phyloP scores from a whole-genome alignment of 2,888 invertebrate species.

The Ceratothoa steindachneri region DNA sequence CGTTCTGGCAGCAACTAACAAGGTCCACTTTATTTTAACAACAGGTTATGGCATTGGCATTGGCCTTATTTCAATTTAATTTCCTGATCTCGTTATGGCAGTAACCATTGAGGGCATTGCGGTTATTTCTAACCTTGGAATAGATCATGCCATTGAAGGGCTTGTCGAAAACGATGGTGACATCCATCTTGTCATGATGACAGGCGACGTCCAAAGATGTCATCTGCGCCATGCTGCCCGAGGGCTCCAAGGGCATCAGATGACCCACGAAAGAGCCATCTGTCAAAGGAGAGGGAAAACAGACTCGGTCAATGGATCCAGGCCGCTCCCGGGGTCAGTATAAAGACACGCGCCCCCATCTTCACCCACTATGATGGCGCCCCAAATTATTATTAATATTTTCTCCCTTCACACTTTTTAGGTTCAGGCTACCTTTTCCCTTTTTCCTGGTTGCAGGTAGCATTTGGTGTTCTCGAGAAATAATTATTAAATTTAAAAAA shows the following conservation, averaged over 20 bases:
- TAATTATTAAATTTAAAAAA: too few species aligned
- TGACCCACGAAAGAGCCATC: slow-evolving; percentile 10
- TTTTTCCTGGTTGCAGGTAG: too few species aligned
- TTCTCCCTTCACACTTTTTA: too few species aligned
- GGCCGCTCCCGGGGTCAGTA: too few species aligned
- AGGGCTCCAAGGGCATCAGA: slow-evolving; percentile 12
- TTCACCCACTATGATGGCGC: too few species aligned
- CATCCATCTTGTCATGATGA: slow-evolving; percentile 76
- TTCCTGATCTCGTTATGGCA: not conserved
- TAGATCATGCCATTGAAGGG: slow-evolving; percentile 74
- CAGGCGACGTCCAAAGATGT: slow-evolving; percentile 71
- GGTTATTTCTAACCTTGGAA: slow-evolving; percentile 60
- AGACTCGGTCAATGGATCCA: not conserved
- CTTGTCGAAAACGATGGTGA: slow-evolving; percentile 72
- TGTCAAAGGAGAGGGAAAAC: not conserved
- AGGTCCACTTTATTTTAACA: not conserved
- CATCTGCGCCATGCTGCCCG: slow-evolving; percentile 60
- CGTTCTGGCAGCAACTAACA: too few species aligned
- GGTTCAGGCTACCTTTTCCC: too few species aligned
- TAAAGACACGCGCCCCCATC: too few species aligned
- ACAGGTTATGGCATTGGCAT: not conserved
- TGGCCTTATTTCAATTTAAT: not conserved
- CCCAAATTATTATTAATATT: too few species aligned
- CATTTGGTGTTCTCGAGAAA: too few species aligned
- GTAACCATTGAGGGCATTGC: not conserved